Conservation (phyloP, 64 coral and sea anemone genomes). For the Montipora capricornis region DNA sequence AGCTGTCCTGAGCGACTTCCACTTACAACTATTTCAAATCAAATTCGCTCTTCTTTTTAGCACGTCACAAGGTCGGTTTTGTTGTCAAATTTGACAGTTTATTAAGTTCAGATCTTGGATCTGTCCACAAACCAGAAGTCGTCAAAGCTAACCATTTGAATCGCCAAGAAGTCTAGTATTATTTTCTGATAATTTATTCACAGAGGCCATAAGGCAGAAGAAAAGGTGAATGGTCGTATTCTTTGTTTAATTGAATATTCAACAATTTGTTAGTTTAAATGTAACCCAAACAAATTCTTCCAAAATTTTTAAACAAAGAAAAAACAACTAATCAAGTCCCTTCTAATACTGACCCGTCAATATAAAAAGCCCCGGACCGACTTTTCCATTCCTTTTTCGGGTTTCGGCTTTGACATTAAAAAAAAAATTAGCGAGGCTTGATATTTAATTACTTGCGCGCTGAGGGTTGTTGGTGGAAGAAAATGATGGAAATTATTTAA, state of each 20-base stretch:
- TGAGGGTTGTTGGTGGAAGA: background rate
- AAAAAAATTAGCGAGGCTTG: background rate
- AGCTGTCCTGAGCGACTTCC: conserved; percentile 31
- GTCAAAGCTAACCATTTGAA: background rate
- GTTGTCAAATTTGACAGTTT: background rate
- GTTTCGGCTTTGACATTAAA: background rate
- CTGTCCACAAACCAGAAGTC: background rate
- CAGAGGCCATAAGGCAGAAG: background rate
- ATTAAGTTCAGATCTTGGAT: background rate
- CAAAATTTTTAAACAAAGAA: background rate
- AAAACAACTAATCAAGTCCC: too few relatives aligned
- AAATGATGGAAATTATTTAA: background rate
- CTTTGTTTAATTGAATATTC: conserved; percentile 48
- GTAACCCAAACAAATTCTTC: background rate
- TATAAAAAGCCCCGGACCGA: too few relatives aligned
- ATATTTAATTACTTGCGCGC: background rate
- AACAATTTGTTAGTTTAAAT: conserved; percentile 29
- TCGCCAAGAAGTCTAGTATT: background rate
- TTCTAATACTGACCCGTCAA: too few relatives aligned
- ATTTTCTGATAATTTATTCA: conserved; percentile 51
- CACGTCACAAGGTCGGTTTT: background rate
- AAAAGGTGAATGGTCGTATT: conserved; percentile 29
- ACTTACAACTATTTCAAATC: conserved; percentile 8
- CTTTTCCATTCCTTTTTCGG: background rate
- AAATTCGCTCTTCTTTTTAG: background rate